Evolutionary conservation across 2,888 invertebrate genomes (phyloP), one percentile per base, ranked within the genome.

Genomic region (Polia nebulosa): DNA sequence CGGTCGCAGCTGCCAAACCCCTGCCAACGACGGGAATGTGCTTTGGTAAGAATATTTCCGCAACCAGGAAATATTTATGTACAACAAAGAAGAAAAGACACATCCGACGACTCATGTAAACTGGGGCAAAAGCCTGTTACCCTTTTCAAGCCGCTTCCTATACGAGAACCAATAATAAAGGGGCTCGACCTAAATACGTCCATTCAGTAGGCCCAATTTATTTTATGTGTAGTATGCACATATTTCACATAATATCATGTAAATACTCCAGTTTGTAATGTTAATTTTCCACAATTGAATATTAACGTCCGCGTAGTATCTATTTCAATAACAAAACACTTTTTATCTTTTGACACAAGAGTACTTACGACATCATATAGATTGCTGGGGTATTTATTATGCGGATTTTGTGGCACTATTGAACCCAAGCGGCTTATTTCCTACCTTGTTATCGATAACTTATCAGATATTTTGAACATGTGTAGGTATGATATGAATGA

Each of bases 11-110:
- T 25, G 86, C 90, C n/a, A 94, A 92, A 75, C 89, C 93, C 0
- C 91, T 94, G 27, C 94, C 94, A 1, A 74, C 89, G 6, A 93
- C 94, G 64, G 95, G 95, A 62, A 85, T 92, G 52, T 94, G 93
- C 65, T 95, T 95, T 87, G 95, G 95, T 95, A 87, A 81, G 76
- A 71, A 44, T 22, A 34, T 34, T 13, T 36, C 20, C n/a, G 25
- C 15, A 8, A 49, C 3, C 27, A 22, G n/a, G 13, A 64, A 44
- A 51, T 29, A 52, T n/a, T n/a, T n/a, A n/a, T n/a, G n/a, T 27
- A 45, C 22, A 29, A 36, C 13, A 29, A 36, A 68, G 36, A 27
- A 41, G 34, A 25, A 22, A 36, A 20, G 11, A 22, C 1, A 22
- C 15, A n/a, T 15, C 45, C 27, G 22, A 7, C 22, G 11, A n/a